Evolutionary conservation across 2,797 vertebrate genomes (phyloP), one percentile per base, ranked within the genome.

Genomic region (Chrosomus eos): DNA sequence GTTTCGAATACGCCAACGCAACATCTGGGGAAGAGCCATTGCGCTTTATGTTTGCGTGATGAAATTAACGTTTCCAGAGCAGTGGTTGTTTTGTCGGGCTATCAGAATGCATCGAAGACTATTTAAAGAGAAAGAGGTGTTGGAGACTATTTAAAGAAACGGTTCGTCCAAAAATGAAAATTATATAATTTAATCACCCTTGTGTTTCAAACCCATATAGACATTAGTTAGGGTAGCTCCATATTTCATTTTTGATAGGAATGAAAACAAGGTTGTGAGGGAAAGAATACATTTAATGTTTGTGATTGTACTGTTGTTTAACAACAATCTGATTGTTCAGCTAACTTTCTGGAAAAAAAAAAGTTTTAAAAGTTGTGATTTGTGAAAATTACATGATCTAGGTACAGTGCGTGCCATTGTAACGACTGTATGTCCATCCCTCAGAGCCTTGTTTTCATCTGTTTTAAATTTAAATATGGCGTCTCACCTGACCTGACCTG

Each of bases 11-110:
- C n/a, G 10, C 43, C 5, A 28, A 83, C 18, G 16, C 79, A 83
- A 83, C 60, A 83, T 83, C 81, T 83, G 71, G 43, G 43, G 72
- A 66, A 48, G 58, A 66, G 21, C 18, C n/a, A 62, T 62, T 82
- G 19, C 3, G 19, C 4, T 82, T 82, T 26, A n/a, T 75, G 60
- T 67, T 83, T 67, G 21, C 14, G n/a, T 38, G 43, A 82, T 26
- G 31, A 64, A 23, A 66, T 48, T 7, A 43, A 40, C 0, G 40
- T 43, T 81, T 70, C 45, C 16, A 3, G 48, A 55, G 48, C 16
- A 13, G 33, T 19, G 45, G 13, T 53, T 4, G 1, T n/a, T 68
- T 68, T 53, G 21, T 36, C 5, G 0, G 64, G 6, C 48, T 51
- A 66, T 21, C 10, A 13, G 19, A 64, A 18, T 16, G 28, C 21